Conservation (phyloP, 1,140 invertebrate species). For the Epicauta chinensis region DNA sequence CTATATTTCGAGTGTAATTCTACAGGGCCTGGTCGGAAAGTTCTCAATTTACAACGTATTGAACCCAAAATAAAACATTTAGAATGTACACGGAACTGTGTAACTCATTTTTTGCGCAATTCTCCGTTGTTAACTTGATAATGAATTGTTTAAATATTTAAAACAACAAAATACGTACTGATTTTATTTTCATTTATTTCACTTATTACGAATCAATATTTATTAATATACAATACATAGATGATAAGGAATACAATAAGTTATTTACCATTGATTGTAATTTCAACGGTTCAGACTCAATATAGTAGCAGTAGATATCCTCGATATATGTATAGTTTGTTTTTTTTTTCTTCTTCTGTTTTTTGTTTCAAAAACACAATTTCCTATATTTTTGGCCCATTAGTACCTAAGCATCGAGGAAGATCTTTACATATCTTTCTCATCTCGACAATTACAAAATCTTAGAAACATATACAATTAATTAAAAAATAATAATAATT, state of each 20-base stretch:
- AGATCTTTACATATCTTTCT: not conserved
- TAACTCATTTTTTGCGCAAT: too few species aligned
- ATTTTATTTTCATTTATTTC: not conserved
- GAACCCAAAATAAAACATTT: too few species aligned
- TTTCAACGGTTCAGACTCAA: conserved; percentile 33
- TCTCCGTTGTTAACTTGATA: too few species aligned
- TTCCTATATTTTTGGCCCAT: too few species aligned
- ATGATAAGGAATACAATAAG: conserved; percentile 35
- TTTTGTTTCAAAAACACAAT: conserved; percentile 1
- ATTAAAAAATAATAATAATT: conserved; percentile 17
- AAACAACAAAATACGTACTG: not conserved
- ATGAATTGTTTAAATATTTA: too few species aligned
- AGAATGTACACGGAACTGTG: too few species aligned
- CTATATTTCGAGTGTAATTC: too few species aligned
- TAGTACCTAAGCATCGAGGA: not conserved
- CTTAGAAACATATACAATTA: conserved; percentile 12
- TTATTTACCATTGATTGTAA: conserved; percentile 25
- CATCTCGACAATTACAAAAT: not conserved
- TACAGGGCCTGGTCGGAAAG: too few species aligned
- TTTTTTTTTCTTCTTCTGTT: too few species aligned
- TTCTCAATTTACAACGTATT: too few species aligned
- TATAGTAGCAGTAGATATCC: conserved; percentile 30
- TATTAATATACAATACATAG: conserved; percentile 10
- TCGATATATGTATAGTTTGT: too few species aligned
- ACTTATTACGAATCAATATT: conserved; percentile 6